Base-by-base conservation (phyloP, 2,113 vertebrate genomes). In the Seriola quinqueradiata region DNA sequence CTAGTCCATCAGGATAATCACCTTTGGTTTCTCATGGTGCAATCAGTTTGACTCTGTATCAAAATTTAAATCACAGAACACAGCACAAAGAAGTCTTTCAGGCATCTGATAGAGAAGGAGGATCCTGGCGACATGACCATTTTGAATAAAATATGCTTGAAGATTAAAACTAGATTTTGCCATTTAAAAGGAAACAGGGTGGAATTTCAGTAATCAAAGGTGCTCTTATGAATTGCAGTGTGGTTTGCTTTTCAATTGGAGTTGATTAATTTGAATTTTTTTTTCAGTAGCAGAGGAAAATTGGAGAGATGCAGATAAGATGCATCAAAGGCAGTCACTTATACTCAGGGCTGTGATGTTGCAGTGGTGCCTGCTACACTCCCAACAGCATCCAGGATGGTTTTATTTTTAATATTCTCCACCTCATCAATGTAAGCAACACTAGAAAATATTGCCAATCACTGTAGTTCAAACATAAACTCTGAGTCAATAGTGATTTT, bases 1-100 rank as follows among this genome's bases (percentile, higher is more conserved):
- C 83, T 75, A 92, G 90, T 92, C 90, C 81, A 92, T 93, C 90
- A 67, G 87, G 88, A 92, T 91, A 93, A 93, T 90, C 90, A 91
- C 90, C 87, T 89, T 87, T 89, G 79, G 82, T 87, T 89, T 87
- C 73, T 83, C 32, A 19, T 25, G 80, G 81, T 38, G 59, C 88
- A 92, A 91, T 91, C 92, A 81, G 64, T 84, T 66, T 67, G 78
- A 86, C 76, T 91, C 91, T 87, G 82, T 91, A 91, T 93, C 87
- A 86, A 89, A 88, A 85, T 84, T 83, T 67, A 70, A 93, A 92
- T 90, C 88, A 38, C 69, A 19, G 66, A 70, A 38, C 23, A 28
- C 38, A 13, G 67, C 76, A 93, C 88, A 92, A 93, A 92, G 86
- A 79, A 65, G 86, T 57, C 84, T 92, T 92, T 92, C 79, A 90